Base-by-base conservation (phyloP, 2,888 invertebrate species). In the Anagyrus pseudococci region DNA sequence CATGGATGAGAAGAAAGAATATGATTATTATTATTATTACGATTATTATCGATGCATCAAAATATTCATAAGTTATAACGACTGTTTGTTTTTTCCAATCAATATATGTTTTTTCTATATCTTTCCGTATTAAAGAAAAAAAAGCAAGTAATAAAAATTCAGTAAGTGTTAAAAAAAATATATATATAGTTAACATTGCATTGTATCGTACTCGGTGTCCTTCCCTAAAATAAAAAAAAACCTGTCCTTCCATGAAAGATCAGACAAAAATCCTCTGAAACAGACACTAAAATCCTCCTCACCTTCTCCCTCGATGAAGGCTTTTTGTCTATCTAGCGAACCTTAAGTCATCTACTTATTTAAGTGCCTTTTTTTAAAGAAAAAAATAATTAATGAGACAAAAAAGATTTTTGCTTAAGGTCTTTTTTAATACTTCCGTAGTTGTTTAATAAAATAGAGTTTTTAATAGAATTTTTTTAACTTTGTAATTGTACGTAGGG, bases 31-130 rank as follows among this genome's bases (percentile, higher is more conserved):
- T 69, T 71, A 70, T 67, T 71, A 74, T 75, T 73, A 76, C 74
- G 74, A 78, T 78, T 76, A 79, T 78, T 74, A 76, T 76, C 72
- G 70, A 77, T 76, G 75, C 80, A 78, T 80, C 80, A 78, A 79
- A 79, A 78, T 79, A 80, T 79, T 76, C 75, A 76, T 78, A 78
- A 79, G 78, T 79, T 80, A 76, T 77, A 73, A 33, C 43, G 74
- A 75, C 71, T 74, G 75, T 80, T 79, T 78, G 76, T 79, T 80
- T 78, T 75, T 76, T 37, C n/a, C 76, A 77, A 79, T 77, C 77
- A 77, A 77, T 79, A 79, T 79, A 79, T 79, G 77, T 78, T 79
- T 80, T 37, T 79, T 80, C 77, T 80, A 79, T 80, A 79, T 79
- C 78, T 78, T 77, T 79, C 78, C 78, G 75, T 80, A 79, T 79